Conservation (phyloP, 2,888 invertebrate genomes). For the Brachyptera putata region DNA sequence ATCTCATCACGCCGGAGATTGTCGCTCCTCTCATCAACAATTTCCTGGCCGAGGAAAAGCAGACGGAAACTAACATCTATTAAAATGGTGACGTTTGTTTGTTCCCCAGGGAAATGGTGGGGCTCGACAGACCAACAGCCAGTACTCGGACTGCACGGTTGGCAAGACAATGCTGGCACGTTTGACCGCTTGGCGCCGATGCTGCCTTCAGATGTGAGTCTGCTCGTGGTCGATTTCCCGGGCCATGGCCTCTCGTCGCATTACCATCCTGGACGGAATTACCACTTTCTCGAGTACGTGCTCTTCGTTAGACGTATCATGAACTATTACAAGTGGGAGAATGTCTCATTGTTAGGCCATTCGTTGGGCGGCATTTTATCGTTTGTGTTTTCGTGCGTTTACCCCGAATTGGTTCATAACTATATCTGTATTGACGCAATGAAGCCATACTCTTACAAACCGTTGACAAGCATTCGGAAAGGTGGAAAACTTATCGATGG, state of each 20-base stretch:
- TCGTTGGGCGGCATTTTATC: constrained; percentile 35
- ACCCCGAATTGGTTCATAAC: constrained; percentile 36
- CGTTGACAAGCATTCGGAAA: not conserved
- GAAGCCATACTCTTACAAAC: constrained; percentile 22
- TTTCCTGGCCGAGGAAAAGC: no score
- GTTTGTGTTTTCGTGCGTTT: constrained; percentile 36
- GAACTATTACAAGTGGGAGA: constrained; percentile 36
- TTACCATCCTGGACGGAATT: constrained; percentile 36
- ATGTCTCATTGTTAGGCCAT: constrained; percentile 34
- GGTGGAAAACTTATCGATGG: not conserved
- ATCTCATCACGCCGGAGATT: constrained; percentile 62
- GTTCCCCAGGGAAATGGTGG: constrained; percentile 41
- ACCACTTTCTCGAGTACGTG: constrained; percentile 35
- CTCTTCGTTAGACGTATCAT: constrained; percentile 35
- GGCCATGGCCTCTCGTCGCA: constrained; percentile 41
- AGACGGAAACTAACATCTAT: constrained; percentile 67
- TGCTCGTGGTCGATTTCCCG: constrained; percentile 40
- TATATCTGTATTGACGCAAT: constrained; percentile 36
- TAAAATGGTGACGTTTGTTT: constrained; percentile 73
- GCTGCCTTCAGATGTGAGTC: constrained; percentile 33
- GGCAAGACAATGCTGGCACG: constrained; percentile 41
- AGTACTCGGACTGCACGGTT: constrained; percentile 40
- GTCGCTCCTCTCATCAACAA: constrained; percentile 51
- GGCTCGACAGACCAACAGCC: constrained; percentile 35
- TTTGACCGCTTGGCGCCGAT: constrained; percentile 39